phyloP scores from a whole-genome alignment of 35 echinoderm and acorn worm genomes.

The Ophioderma brevispina region DNA sequence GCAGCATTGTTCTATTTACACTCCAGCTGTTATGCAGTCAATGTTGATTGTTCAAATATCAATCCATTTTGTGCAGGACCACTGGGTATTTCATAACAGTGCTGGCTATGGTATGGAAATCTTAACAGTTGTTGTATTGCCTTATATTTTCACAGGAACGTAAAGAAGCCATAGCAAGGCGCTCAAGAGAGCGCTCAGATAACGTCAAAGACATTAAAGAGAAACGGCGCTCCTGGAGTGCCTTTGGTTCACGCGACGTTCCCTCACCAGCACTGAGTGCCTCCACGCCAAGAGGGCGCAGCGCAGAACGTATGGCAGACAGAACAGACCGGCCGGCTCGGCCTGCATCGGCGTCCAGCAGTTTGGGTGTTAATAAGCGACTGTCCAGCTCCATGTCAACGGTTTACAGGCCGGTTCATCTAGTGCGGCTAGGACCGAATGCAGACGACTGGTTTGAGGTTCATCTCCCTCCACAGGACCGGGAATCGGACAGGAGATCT shows the following conservation, averaged over 20 bases:
- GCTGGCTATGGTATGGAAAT: too few species aligned
- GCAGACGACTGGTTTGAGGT: conserved; percentile 76
- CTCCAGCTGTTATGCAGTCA: too few species aligned
- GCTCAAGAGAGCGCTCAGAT: conserved; percentile 52
- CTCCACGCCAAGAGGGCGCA: conserved; percentile 49
- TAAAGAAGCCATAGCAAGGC: conserved; percentile 54
- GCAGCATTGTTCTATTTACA: too few species aligned
- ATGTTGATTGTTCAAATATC: too few species aligned
- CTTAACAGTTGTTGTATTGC: too few species aligned
- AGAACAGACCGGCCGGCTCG: conserved; percentile 12
- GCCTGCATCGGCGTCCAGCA: conserved; percentile 1
- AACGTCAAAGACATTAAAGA: conserved; percentile 24
- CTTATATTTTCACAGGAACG: conserved; percentile 36
- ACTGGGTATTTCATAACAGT: too few species aligned
- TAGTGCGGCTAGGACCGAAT: conserved; percentile 75
- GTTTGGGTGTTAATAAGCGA: conserved; percentile 41
- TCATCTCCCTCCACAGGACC: conserved; percentile 53
- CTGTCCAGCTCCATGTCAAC: conserved; percentile 66
- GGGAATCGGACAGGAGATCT: neutral
- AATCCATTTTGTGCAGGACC: too few species aligned
- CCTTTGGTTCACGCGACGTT: conserved; percentile 55
- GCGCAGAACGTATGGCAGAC: conserved; percentile 54
- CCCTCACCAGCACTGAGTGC: conserved; percentile 31
- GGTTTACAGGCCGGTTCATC: conserved; percentile 56
- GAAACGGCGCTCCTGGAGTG: conserved; percentile 66